Conservation (phyloP, 2,113 vertebrate species). For the Erythrolamprus reginae region DNA sequence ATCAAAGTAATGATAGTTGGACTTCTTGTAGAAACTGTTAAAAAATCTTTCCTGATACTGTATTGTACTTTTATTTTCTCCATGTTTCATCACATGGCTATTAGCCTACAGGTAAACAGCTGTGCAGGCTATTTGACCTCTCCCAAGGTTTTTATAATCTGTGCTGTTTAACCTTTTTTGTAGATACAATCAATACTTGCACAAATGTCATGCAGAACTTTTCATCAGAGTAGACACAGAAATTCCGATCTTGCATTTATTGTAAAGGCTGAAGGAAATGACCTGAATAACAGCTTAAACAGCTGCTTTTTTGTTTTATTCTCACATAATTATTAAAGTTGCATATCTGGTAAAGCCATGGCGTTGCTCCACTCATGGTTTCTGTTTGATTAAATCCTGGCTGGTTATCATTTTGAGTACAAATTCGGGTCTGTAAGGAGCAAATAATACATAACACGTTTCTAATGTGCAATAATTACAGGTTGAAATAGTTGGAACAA, state of each 20-base stretch:
- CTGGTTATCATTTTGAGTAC: slow-evolving; percentile 50
- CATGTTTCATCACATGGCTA: background rate
- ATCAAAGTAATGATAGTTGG: slow-evolving; percentile 10
- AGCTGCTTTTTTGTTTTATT: background rate
- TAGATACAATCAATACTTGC: slow-evolving; percentile 17
- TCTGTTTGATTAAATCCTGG: slow-evolving; percentile 41
- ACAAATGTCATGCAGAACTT: slow-evolving; percentile 20
- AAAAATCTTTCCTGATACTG: background rate
- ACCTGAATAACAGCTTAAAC: background rate
- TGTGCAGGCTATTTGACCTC: background rate
- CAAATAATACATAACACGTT: slow-evolving; percentile 69
- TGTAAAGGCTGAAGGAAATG: background rate
- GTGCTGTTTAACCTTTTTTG: slow-evolving; percentile 2
- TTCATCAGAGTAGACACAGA: slow-evolving; percentile 2
- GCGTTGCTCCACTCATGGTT: background rate
- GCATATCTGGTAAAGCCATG: background rate
- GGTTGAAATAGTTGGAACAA: slow-evolving; percentile 77
- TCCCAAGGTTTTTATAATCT: background rate
- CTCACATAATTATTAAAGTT: background rate
- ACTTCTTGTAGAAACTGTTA: slow-evolving; percentile 24
- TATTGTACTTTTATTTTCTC: background rate
- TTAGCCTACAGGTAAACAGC: slow-evolving; percentile 16
- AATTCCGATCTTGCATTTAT: background rate
- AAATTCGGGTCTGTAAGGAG: slow-evolving; percentile 68
- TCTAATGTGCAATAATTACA: slow-evolving; percentile 77